Evolutionary conservation across 2,888 invertebrate species (phyloP), one percentile per base, ranked within the genome.

Genomic region (Marasmarcha lunaedactyla): DNA sequence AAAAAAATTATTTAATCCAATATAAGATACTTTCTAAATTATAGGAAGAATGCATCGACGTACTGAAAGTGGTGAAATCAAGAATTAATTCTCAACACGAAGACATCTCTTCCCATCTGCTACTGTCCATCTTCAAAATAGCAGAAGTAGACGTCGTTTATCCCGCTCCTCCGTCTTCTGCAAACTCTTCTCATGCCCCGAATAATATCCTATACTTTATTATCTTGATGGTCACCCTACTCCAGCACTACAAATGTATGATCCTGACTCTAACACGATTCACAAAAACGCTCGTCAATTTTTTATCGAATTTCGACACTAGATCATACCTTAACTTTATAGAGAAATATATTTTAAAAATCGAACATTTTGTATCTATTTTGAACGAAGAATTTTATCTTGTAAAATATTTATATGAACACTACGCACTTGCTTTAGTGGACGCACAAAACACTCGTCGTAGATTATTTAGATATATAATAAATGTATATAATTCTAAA

Each of bases 51-150:
- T 95, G 95, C 77, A 91, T 90, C 41, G 89, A 90, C 52, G 88
- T 93, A 47, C 81, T 95, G 47, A 91, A 93, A 72, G 87, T 90
- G 48, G 88, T 95, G 45, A 93, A 92, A 63, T 89, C 91, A 46
- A 90, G 93, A 59, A 94, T 95, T 64, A 95, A 94, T 81, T 88
- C 90, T 36, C 90, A 92, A 57, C 90, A 93, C 68, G 90, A 92
- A 49, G 92, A 94, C 60, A 90, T 95, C 51, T 91, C 92, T 60
- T 93, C 94, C 37, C 94, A 95, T 70, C 89, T 93, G 44, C 86
- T 94, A 27, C 86, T 95, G 42, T 95, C 95, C 52, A 94, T 95
- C 70, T 93, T 95, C 84, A 95, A 95, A 84, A 92, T 95, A 85
- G 94, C 94, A 39, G 94, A 94, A 84, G 94, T 95, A 39, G 94